These are phyloP conservation scores for Tetragnatha versicolor DNA, from an alignment of 1,140 invertebrate genomes.

Conservation along the genomic window DNA sequence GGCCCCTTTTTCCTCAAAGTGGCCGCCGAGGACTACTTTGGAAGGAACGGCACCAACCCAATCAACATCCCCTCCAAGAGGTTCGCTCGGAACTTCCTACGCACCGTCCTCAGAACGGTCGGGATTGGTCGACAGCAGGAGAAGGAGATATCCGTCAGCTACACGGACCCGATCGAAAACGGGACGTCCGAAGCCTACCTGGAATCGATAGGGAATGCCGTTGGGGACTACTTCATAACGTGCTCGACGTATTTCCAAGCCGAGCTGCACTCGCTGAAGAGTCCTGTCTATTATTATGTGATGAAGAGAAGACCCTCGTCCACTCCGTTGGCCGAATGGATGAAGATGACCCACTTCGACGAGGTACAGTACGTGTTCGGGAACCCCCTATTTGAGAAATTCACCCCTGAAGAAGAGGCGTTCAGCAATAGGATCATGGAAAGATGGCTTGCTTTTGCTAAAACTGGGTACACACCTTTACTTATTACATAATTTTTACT, in stretches of 20 bases:
- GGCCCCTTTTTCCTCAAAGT: constrained; percentile 20
- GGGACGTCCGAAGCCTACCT: constrained; percentile 10
- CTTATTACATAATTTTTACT: too few relatives aligned
- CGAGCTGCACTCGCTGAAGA: constrained; percentile 9
- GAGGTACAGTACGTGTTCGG: constrained; percentile 69
- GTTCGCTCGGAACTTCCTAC: background rate
- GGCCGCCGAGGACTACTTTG: constrained; percentile 9
- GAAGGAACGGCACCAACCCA: background rate
- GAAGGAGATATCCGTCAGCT: constrained; percentile 9
- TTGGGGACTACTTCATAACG: constrained; percentile 2
- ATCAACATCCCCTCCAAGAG: constrained; percentile 2
- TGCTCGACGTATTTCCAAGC: constrained; percentile 4
- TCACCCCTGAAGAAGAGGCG: constrained; percentile 62
- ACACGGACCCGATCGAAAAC: background rate
- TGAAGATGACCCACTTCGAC: constrained; percentile 68
- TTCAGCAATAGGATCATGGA: constrained; percentile 64
- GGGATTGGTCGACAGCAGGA: background rate
- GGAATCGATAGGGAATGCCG: background rate
- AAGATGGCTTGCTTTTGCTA: constrained; percentile 66
- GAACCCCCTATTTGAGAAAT: constrained; percentile 62
- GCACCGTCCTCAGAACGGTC: background rate
- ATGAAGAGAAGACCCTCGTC: background rate
- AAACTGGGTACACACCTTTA: constrained; percentile 61
- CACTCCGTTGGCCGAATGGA: constrained; percentile 66
- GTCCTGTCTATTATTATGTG: constrained; percentile 32